phyloP scores from a whole-genome alignment of 2,888 invertebrate species.

The Epistrophe grossulariae region DNA sequence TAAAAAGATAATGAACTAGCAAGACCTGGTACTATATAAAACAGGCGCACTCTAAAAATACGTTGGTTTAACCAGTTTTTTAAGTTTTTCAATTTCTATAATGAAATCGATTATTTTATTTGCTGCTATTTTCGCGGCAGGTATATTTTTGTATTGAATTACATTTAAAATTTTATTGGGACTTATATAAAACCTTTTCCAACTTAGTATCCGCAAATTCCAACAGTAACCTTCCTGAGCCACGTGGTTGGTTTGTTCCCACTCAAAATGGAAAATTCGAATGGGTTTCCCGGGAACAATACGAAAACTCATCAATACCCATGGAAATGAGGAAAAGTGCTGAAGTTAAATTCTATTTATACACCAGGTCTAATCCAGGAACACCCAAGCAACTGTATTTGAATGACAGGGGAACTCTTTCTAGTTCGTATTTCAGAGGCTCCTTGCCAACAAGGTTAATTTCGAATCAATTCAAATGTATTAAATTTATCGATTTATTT shows the following conservation, averaged over 20 bases:
- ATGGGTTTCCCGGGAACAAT: slow-evolving; percentile 53
- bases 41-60: not conserved
- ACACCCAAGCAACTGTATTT: slow-evolving; percentile 65
- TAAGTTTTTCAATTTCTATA: not conserved
- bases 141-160: not conserved
- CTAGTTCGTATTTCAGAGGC: slow-evolving; percentile 76
- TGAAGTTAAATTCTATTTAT: slow-evolving; percentile 78
- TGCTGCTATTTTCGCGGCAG: slow-evolving; percentile 20
- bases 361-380: slow-evolving; percentile 78
- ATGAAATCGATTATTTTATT: slow-evolving; percentile 17
- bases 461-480: not conserved
- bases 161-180: not conserved
- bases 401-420: slow-evolving; percentile 63
- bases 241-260: slow-evolving; percentile 59
- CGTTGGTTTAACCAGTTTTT: not conserved
- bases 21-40: not conserved
- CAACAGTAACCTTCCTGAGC: not conserved
- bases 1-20: not conserved
- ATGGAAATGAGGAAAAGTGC: slow-evolving; percentile 13
- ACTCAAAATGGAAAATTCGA: slow-evolving; percentile 33
- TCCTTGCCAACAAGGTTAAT: slow-evolving; percentile 76
- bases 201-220: slow-evolving; percentile 12
- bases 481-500: no score
- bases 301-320: not conserved
- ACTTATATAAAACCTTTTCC: not conserved